Conservation (phyloP, 2,888 invertebrate genomes). For the Unio delphinus region DNA sequence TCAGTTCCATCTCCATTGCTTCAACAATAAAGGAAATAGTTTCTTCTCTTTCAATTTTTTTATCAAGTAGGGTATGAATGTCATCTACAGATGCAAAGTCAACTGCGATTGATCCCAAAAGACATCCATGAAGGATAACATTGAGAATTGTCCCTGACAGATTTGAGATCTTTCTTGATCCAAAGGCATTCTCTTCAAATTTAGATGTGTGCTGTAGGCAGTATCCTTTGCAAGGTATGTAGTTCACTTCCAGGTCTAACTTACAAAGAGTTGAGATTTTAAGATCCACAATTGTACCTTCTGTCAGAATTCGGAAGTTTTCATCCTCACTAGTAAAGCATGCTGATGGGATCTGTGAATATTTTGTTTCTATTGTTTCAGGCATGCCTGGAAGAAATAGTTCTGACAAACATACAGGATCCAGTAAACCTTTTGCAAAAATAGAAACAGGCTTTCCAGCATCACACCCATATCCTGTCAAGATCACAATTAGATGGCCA, state of each 20-base stretch:
- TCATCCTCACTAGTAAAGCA: too few relatives aligned
- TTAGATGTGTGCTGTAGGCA: too few relatives aligned
- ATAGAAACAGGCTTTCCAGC: neutral
- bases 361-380: neutral
- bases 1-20: constrained; percentile 3
- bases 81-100: neutral
- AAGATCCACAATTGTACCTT: too few relatives aligned
- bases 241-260: too few relatives aligned
- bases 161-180: constrained; percentile 7
- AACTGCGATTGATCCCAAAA: constrained; percentile 1
- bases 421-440: constrained; percentile 6
- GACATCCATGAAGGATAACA: neutral
- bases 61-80: neutral
- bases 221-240: too few relatives aligned
- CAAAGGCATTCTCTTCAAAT: neutral
- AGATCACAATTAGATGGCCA: neutral
- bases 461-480: neutral
- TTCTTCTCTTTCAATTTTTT: too few relatives aligned
- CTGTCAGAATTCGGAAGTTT: too few relatives aligned
- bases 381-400: constrained; percentile 9
- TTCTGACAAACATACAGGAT: neutral
- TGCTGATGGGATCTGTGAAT: neutral
- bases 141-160: neutral
- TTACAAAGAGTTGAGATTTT: too few relatives aligned
- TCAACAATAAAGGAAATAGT: too few relatives aligned